These are phyloP conservation scores for Brachionus plicatilis DNA, from an alignment of 1,140 invertebrate species.

Conservation along the genomic window DNA sequence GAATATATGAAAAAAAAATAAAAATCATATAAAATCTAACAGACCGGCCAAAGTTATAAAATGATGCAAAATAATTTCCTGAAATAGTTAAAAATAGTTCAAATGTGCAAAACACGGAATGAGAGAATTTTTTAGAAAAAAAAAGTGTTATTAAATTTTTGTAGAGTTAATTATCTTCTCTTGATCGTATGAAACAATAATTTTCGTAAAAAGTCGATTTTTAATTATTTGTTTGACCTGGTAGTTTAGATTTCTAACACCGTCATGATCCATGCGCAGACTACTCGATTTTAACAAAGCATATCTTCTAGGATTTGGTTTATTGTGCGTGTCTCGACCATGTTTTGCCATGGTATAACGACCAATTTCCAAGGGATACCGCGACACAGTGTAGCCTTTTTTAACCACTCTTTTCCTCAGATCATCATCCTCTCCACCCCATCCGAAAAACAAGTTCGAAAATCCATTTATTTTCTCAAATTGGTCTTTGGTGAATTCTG, in stretches of 20 bases:
- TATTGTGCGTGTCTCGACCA: conserved; percentile 40
- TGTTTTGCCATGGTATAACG: conserved; percentile 84
- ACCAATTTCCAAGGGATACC: conserved; percentile 78
- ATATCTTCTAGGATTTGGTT: conserved; percentile 10
- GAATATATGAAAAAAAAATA: neutral
- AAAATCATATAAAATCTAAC: neutral
- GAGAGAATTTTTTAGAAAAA: neutral
- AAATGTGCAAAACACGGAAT: neutral
- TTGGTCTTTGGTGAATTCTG: conserved; percentile 42
- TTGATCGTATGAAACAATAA: conserved; percentile 8
- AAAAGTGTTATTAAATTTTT: neutral
- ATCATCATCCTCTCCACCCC: conserved; percentile 42
- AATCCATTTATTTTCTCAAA: conserved; percentile 41
- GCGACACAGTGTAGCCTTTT: conserved; percentile 71
- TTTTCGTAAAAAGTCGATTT: conserved; percentile 10
- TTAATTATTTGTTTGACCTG: neutral
- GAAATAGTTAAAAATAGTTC: neutral
- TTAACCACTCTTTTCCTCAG: conserved; percentile 61
- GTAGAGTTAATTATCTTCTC: neutral
- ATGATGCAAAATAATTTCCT: neutral
- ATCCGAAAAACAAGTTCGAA: conserved; percentile 42
- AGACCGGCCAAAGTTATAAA: neutral
- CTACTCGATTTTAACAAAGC: neutral
- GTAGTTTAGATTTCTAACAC: neutral
- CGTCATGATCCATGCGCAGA: neutral